These are phyloP conservation scores for Microctonus hyperodae DNA, from an alignment of 2,888 invertebrate genomes.

Conservation along the genomic window DNA sequence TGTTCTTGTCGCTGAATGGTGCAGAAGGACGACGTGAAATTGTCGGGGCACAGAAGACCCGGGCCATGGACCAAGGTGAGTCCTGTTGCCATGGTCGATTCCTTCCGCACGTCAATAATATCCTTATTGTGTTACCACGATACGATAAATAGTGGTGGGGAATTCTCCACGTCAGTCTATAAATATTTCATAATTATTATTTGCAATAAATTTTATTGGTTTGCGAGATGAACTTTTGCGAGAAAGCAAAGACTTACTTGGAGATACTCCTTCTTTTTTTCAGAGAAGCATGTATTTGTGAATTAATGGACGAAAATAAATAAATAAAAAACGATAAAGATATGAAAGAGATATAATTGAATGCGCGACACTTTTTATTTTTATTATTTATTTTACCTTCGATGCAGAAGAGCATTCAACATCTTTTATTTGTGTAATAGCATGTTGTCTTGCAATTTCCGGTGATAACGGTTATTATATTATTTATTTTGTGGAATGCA, in stretches of 20 bases:
- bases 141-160: constrained; percentile 13
- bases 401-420: not conserved
- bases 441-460: not conserved
- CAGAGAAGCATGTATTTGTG: not conserved
- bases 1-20: constrained; percentile 81
- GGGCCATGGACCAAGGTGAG: constrained; percentile 66
- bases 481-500: not conserved
- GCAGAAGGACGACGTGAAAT: constrained; percentile 63
- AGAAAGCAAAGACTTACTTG: not conserved
- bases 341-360: too few species aligned
- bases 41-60: constrained; percentile 59
- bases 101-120: constrained; percentile 14
- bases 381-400: not conserved
- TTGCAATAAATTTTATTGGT: not conserved
- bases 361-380: too few species aligned
- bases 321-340: not conserved
- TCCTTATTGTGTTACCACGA: not conserved
- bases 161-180: constrained; percentile 38
- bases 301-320: not conserved
- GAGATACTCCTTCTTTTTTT: not conserved
- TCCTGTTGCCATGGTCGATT: constrained; percentile 34
- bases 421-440: not conserved
- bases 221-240: not conserved
- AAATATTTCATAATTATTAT: not conserved
- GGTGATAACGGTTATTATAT: not conserved